These are phyloP conservation scores for Lepeophtheirus salmonis DNA, from an alignment of 1,140 invertebrate species.

Conservation along the genomic window DNA sequence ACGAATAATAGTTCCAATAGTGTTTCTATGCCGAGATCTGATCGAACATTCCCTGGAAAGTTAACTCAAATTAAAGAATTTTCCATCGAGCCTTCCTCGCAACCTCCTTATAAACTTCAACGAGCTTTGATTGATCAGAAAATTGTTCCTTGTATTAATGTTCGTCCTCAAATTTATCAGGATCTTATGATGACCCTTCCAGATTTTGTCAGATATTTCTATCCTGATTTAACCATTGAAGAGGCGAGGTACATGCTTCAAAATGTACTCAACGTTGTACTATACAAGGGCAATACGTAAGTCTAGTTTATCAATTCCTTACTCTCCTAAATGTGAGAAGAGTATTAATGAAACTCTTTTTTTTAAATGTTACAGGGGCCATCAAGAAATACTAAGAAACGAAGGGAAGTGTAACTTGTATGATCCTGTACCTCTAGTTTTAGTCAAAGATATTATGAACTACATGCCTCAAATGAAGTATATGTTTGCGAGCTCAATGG, in stretches of 20 bases:
- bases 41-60: constrained; percentile 15
- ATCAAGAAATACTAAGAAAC: constrained; percentile 49
- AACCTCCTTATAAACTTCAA: constrained; percentile 47
- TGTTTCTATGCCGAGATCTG: not conserved
- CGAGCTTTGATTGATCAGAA: constrained; percentile 54
- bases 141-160: constrained; percentile 59
- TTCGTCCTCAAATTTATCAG: constrained; percentile 55
- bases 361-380: constrained; percentile 34
- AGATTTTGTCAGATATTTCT: constrained; percentile 56
- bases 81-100: constrained; percentile 5
- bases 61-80: constrained; percentile 19
- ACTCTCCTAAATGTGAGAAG: too few relatives aligned
- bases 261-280: constrained; percentile 50
- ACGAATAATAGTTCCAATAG: not conserved
- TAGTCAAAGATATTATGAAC: constrained; percentile 55
- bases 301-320: too few relatives aligned
- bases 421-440: constrained; percentile 45
- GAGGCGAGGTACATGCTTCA: constrained; percentile 51
- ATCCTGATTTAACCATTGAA: constrained; percentile 46
- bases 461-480: constrained; percentile 69
- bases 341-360: not conserved
- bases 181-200: constrained; percentile 59
- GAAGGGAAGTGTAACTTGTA: constrained; percentile 45
- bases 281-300: constrained; percentile 61
- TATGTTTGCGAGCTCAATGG: constrained; percentile 36